Percentiles rank a stretch among this genome's conserved stretches.
These are phyloP conservation scores for Neofelis nebulosa DNA, from an alignment of 2,113 vertebrate species.

Conservation along the genomic window DNA sequence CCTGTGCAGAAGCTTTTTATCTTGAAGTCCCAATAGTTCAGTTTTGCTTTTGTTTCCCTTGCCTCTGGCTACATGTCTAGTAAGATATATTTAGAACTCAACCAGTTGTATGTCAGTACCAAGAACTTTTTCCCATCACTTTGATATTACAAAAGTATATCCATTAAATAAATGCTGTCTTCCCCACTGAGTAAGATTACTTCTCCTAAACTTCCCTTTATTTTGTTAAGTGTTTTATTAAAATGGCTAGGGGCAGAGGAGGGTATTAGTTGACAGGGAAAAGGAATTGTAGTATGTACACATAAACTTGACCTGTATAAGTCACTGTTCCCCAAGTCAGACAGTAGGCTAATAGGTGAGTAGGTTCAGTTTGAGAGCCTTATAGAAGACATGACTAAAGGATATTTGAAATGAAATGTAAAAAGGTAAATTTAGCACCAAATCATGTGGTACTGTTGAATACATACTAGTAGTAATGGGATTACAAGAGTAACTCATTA, in stretches of 20 bases:
- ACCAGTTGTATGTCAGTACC: neutral
- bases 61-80: no score
- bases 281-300: neutral
- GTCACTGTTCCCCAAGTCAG: neutral
- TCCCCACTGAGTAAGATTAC: neutral
- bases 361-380: neutral
- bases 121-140: neutral
- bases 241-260: neutral
- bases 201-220: neutral
- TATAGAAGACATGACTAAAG: neutral
- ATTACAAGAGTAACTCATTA: conserved; percentile 12
- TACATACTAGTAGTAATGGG: neutral
- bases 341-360: neutral
- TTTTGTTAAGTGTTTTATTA: neutral
- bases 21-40: no score
- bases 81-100: neutral
- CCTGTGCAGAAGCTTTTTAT: no score
- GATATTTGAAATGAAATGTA: conserved; percentile 21
- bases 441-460: neutral
- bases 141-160: neutral
- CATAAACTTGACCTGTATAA: neutral
- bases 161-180: neutral
- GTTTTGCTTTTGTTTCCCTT: no score
- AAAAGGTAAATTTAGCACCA: neutral
- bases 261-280: neutral